phyloP scores from a whole-genome alignment of 1,140 invertebrate species.

The Atopsyche davidsoni region DNA sequence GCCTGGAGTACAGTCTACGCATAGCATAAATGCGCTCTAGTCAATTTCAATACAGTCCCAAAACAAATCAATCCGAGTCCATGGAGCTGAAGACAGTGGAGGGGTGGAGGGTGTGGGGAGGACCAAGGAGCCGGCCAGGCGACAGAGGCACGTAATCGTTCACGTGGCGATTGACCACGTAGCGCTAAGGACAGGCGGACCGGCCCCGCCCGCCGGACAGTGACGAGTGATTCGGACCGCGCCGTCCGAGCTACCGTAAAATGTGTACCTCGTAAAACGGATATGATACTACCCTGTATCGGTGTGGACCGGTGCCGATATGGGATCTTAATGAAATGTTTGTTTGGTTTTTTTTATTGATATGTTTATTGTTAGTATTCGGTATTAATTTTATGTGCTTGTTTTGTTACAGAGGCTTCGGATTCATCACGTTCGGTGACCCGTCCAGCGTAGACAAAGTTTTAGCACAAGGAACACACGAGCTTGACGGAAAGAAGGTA shows the following conservation, averaged over 20 bases:
- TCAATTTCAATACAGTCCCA: too few relatives aligned
- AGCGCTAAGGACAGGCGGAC: slow-evolving; percentile 15
- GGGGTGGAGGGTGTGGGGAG: not conserved
- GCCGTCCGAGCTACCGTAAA: slow-evolving; percentile 8
- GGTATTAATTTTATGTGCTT: too few relatives aligned
- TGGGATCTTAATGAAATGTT: too few relatives aligned
- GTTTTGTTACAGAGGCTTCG: slow-evolving; percentile 93
- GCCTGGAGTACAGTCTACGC: too few relatives aligned
- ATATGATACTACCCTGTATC: too few relatives aligned
- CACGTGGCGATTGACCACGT: slow-evolving; percentile 25
- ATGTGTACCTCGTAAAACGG: too few relatives aligned
- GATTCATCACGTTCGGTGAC: slow-evolving; percentile 93
- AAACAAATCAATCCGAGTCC: too few relatives aligned
- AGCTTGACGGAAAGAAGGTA: slow-evolving; percentile 94
- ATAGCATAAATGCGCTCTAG: too few relatives aligned
- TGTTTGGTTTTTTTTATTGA: too few relatives aligned
- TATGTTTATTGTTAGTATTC: too few relatives aligned
- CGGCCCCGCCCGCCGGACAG: slow-evolving; percentile 9
- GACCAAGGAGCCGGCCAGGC: not conserved
- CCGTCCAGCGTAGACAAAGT: slow-evolving; percentile 92
- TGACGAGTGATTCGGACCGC: slow-evolving; percentile 24
- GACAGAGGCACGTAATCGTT: slow-evolving; percentile 16
- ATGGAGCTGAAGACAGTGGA: too few relatives aligned
- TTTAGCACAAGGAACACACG: slow-evolving; percentile 86
- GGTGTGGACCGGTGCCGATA: too few relatives aligned